Percentiles rank a stretch among this genome's conserved stretches.
Conservation (phyloP, 1,140 invertebrate species). For the Arctopsyche grandis region DNA sequence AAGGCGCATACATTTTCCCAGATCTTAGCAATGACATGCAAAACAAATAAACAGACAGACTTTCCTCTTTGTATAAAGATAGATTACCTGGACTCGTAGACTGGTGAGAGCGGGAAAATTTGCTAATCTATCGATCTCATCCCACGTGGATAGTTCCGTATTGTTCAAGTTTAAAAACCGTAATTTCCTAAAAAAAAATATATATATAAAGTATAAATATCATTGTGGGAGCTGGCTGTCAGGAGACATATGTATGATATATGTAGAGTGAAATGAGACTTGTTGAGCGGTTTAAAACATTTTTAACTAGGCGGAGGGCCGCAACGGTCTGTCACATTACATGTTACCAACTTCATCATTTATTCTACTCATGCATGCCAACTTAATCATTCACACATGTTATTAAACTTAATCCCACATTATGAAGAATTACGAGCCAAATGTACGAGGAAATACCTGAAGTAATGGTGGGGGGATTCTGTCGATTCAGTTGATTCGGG, state of each 20-base stretch:
- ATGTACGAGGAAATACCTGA: constrained; percentile 36
- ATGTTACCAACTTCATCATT: no score
- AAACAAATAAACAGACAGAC: background rate
- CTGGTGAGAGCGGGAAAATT: constrained; percentile 84
- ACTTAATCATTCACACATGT: no score
- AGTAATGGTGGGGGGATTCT: constrained; percentile 61
- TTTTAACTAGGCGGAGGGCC: no score
- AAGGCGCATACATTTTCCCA: no score
- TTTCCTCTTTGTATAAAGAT: no score
- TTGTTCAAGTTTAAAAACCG: constrained; percentile 87
- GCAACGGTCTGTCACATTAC: no score
- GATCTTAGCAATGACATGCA: background rate
- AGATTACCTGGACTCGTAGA: constrained; percentile 81
- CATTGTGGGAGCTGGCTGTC: no score
- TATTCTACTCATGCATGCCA: no score
- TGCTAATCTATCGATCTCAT: constrained; percentile 85
- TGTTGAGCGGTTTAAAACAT: no score
- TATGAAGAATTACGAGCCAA: background rate
- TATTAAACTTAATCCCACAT: background rate
- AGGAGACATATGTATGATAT: no score
- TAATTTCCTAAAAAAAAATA: constrained; percentile 66
- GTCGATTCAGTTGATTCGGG: constrained; percentile 59
- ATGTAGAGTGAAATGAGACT: no score
- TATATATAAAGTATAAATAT: background rate
- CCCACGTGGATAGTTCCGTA: constrained; percentile 83